Base-by-base conservation (phyloP, 2,797 vertebrate genomes). In the Hephaestus fuliginosus region DNA sequence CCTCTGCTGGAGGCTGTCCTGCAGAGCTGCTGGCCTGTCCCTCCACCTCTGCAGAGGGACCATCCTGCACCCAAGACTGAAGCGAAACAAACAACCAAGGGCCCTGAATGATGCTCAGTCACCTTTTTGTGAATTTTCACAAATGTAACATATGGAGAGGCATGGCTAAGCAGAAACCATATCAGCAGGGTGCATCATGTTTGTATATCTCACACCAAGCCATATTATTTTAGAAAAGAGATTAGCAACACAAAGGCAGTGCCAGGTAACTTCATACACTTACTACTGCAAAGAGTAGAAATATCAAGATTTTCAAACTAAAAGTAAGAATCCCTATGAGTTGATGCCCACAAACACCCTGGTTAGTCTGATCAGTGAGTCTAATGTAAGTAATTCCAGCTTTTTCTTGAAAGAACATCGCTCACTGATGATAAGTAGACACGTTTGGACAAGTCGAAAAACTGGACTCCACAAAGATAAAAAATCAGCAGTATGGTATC, bases 1-100 rank as follows among this genome's bases (percentile, higher is more conserved):
- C 89, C 1, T 88, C 86, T 1, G 88, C 83, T 0, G 90, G 86
- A 17, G 82, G 90, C 5, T 93, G 88, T 49, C 90, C 90, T 9
- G 80, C 79, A 15, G 89, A 91, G 52, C 70, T 87, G 56, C 84
- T 89, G 15, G 44, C 65, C 5, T 76, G 74, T 46, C 79, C 86
- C 2, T 84, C 91, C 17, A 53, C 86, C 25, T 85, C 88, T 2
- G 55, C 62, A 3, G 58, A 70, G 20, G 72, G 61, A 4, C 70
- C 78, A 0, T 58, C 80, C 28, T 46, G 33, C 56, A 33, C 25
- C n/a, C 82, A 70, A 17, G 76, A 88, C 62, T 86, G 77, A 82
- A 25, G 18, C 25, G 5, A 3, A n/a, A 73, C 8, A 22, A 30
- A 13, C 36, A n/a, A 28, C 18, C 7, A 22, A 44, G 11, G 25